Evolutionary conservation across 2,888 invertebrate species (phyloP).

Genomic region (Ecdyonurus torrentis): DNA sequence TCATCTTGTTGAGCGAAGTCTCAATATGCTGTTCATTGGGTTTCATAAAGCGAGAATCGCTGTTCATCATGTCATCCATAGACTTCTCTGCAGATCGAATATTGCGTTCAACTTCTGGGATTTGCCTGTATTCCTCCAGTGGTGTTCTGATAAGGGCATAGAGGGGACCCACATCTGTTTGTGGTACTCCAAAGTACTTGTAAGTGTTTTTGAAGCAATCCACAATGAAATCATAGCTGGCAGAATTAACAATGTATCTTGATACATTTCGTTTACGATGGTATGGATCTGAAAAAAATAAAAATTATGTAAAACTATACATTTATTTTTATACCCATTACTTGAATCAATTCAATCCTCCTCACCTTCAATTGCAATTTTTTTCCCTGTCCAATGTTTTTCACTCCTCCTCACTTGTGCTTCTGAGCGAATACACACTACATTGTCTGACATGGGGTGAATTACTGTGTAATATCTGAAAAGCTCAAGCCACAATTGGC

Average conservation of each 20-base stretch:
- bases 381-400: constrained; percentile 22
- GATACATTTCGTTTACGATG: constrained; percentile 28
- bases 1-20: neutral
- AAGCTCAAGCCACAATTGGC: constrained; percentile 23
- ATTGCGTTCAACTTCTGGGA: neutral
- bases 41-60: neutral
- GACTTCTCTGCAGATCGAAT: neutral
- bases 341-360: too few relatives aligned
- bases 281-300: constrained; percentile 28
- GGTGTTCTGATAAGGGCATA: constrained; percentile 16
- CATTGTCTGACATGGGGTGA: constrained; percentile 11
- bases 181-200: constrained; percentile 29
- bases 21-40: neutral
- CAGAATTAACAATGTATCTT: constrained; percentile 25
- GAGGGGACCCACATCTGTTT: constrained; percentile 22
- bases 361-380: constrained; percentile 24
- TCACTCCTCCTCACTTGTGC: constrained; percentile 17
- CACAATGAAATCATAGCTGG: constrained; percentile 29
- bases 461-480: constrained; percentile 22
- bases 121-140: neutral
- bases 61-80: neutral
- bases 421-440: constrained; percentile 2
- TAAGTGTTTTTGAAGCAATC: constrained; percentile 28
- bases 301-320: constrained; percentile 3
- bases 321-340: constrained; percentile 6